Percentiles rank a stretch among this genome's conserved stretches.
These are phyloP conservation scores for Camelus dromedarius DNA, from an alignment of 2,113 vertebrate genomes.

Conservation along the genomic window DNA sequence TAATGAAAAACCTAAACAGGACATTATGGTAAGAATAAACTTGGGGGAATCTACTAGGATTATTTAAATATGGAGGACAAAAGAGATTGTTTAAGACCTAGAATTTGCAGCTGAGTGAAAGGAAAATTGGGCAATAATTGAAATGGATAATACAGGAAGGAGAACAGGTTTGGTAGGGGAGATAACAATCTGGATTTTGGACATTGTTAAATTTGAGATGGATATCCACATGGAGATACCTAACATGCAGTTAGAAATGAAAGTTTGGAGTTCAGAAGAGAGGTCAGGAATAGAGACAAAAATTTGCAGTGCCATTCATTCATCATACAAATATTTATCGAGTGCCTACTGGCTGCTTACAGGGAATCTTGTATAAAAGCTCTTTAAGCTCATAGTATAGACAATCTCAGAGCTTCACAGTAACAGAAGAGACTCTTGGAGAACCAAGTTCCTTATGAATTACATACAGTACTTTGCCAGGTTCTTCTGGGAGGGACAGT, in stretches of 20 bases:
- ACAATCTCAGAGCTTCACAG: background rate
- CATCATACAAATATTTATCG: background rate
- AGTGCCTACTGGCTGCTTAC: background rate
- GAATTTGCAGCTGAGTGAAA: conserved; percentile 57
- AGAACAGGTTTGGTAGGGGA: conserved; percentile 60
- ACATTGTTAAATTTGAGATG: conserved; percentile 26
- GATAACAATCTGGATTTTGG: conserved; percentile 52
- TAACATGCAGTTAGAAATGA: conserved; percentile 47
- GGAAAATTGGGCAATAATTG: conserved; percentile 44
- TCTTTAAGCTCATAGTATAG: conserved; percentile 8
- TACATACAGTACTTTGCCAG: background rate
- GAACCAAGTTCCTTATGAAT: background rate
- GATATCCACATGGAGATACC: background rate
- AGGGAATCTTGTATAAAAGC: background rate
- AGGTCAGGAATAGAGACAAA: background rate
- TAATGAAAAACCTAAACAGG: conserved; percentile 5
- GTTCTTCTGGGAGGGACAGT: background rate
- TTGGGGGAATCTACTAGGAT: background rate
- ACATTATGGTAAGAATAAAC: conserved; percentile 12
- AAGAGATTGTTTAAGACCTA: conserved; percentile 52
- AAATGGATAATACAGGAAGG: conserved; percentile 34
- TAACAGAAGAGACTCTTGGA: conserved; percentile 18
- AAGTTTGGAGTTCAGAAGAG: conserved; percentile 31
- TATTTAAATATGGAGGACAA: conserved; percentile 50
- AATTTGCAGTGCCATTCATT: background rate